These are phyloP conservation scores for Eleginops maclovinus DNA, from an alignment of 2,113 vertebrate species.

Conservation along the genomic window DNA sequence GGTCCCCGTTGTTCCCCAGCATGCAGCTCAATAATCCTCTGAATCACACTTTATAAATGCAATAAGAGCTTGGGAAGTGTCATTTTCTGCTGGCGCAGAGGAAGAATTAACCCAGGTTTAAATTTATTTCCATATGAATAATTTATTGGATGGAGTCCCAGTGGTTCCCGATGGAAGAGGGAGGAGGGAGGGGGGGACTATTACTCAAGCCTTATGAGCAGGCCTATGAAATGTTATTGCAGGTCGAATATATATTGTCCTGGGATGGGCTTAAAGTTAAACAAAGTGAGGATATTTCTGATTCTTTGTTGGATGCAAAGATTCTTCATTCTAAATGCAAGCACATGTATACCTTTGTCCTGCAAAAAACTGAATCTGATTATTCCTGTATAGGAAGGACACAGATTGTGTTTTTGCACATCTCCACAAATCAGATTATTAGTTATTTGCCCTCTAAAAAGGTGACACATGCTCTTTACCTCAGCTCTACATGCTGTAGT, in stretches of 20 bases:
- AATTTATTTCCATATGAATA: conserved; percentile 81
- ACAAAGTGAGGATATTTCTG: background rate
- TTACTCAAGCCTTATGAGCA: conserved; percentile 40
- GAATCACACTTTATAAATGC: conserved; percentile 41
- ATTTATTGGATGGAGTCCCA: conserved; percentile 84
- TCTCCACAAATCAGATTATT: conserved; percentile 3
- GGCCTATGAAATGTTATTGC: conserved; percentile 29
- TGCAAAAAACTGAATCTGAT: conserved; percentile 11
- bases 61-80: conserved; percentile 37
- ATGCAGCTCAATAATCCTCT: conserved; percentile 26
- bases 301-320: background rate
- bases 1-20: conserved; percentile 49
- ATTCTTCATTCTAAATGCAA: background rate
- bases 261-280: conserved; percentile 31
- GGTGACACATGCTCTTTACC: background rate
- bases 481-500: conserved; percentile 27
- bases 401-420: background rate
- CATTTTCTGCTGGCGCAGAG: conserved; percentile 44
- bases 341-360: background rate
- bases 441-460: background rate
- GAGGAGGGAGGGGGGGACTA: background rate
- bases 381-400: background rate
- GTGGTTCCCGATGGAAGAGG: conserved; percentile 39
- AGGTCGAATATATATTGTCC: background rate
- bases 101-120: conserved; percentile 47